phyloP scores from a whole-genome alignment of 1,140 invertebrate species.

The Microplitis mediator region DNA sequence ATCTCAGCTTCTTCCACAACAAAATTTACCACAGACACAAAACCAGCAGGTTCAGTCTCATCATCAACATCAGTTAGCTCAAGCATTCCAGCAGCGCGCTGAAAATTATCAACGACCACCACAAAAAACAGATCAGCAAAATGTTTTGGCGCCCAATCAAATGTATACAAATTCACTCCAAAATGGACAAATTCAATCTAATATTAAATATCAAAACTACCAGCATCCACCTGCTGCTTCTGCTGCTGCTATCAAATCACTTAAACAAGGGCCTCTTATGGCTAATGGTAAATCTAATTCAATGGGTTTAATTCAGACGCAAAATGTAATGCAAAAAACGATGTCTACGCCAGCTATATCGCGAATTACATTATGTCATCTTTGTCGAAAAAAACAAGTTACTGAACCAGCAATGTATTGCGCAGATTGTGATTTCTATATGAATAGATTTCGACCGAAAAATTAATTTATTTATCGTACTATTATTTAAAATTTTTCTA shows the following conservation, averaged over 20 bases:
- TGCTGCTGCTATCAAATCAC: slow-evolving; percentile 61
- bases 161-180: slow-evolving; percentile 57
- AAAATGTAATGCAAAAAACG: slow-evolving; percentile 46
- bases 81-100: slow-evolving; percentile 60
- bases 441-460: slow-evolving; percentile 80
- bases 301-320: slow-evolving; percentile 24
- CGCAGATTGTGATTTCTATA: slow-evolving; percentile 88
- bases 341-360: slow-evolving; percentile 55
- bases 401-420: slow-evolving; percentile 79
- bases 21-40: slow-evolving; percentile 33
- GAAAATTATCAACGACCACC: slow-evolving; percentile 50
- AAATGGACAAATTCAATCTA: slow-evolving; percentile 53
- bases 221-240: slow-evolving; percentile 57
- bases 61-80: slow-evolving; percentile 48
- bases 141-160: slow-evolving; percentile 46
- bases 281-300: slow-evolving; percentile 66
- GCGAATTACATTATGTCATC: slow-evolving; percentile 70
- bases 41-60: slow-evolving; percentile 24
- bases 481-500: neutral
- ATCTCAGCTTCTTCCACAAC: slow-evolving; percentile 41
- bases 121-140: slow-evolving; percentile 48
- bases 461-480: slow-evolving; percentile 36
- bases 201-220: slow-evolving; percentile 65
- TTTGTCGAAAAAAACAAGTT: slow-evolving; percentile 84
- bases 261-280: slow-evolving; percentile 70